These are phyloP conservation scores for Zosterops lateralis DNA, from an alignment of 2,113 vertebrate genomes.

Conservation along the genomic window DNA sequence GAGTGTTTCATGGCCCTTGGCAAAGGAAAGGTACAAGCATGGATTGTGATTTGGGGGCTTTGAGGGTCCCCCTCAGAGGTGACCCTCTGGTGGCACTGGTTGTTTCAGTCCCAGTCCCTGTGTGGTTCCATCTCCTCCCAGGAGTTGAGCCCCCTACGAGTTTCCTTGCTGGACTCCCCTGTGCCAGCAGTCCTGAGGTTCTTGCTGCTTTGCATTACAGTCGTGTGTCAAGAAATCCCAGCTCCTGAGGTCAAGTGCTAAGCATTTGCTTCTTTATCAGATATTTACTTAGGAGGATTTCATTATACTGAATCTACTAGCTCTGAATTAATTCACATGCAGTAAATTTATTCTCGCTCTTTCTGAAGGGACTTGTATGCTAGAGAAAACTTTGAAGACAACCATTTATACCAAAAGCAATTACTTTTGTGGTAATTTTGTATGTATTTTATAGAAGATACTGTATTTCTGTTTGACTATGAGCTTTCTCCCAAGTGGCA, in stretches of 20 bases:
- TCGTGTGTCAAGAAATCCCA: slow-evolving; percentile 37
- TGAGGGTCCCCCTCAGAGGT: neutral
- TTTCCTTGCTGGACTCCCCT: neutral
- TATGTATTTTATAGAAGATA: slow-evolving; percentile 71
- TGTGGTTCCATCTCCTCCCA: neutral
- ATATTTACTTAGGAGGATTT: slow-evolving; percentile 73
- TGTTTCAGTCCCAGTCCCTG: neutral
- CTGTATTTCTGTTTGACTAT: slow-evolving; percentile 64
- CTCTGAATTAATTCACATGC: slow-evolving; percentile 74
- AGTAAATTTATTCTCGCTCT: slow-evolving; percentile 71
- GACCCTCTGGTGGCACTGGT: neutral
- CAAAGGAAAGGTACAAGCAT: neutral
- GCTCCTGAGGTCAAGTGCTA: slow-evolving; percentile 67
- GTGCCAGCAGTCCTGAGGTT: neutral
- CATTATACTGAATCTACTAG: slow-evolving; percentile 74
- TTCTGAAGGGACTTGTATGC: slow-evolving; percentile 60
- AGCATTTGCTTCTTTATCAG: slow-evolving; percentile 72
- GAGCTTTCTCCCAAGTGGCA: slow-evolving; percentile 58
- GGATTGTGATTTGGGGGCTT: neutral
- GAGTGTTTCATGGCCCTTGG: neutral
- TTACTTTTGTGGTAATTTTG: slow-evolving; percentile 76
- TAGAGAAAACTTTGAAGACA: slow-evolving; percentile 72
- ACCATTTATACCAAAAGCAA: slow-evolving; percentile 77
- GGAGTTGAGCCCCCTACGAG: neutral
- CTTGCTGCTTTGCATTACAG: slow-evolving; percentile 30